Conservation (phyloP, 2,888 invertebrate species). For the Philereme vetulata region DNA sequence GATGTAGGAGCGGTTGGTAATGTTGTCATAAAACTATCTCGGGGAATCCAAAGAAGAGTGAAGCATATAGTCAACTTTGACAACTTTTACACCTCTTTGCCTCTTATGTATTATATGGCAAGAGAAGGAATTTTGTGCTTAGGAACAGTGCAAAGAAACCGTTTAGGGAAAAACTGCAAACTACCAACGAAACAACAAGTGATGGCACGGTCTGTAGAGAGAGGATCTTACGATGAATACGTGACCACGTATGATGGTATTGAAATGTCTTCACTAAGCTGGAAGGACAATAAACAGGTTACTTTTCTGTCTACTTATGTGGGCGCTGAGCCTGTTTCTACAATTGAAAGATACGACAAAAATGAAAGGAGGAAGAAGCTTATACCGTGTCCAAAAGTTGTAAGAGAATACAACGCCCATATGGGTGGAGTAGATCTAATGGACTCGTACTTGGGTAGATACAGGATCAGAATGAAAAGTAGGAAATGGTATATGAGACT, state of each 20-base stretch:
- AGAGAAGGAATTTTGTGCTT: constrained; percentile 6
- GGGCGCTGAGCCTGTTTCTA: constrained; percentile 16
- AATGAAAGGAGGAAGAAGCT: constrained; percentile 11
- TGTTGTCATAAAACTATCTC: no score
- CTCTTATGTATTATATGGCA: constrained; percentile 4
- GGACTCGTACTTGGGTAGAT: no score
- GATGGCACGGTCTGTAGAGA: no score
- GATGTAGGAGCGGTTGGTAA: no score
- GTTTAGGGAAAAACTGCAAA: no score
- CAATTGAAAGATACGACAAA: constrained; percentile 25
- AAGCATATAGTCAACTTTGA: constrained; percentile 6
- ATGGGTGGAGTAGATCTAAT: no score
- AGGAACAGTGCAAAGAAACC: constrained; percentile 5
- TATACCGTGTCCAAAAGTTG: constrained; percentile 23
- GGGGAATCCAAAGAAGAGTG: neutral
- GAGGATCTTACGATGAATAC: constrained; percentile 19
- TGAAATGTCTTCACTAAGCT: constrained; percentile 18
- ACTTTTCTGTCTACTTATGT: constrained; percentile 30
- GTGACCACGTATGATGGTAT: constrained; percentile 25
- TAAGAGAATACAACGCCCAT: constrained; percentile 1
- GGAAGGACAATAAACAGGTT: constrained; percentile 33
- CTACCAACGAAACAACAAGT: no score
- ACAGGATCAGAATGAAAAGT: no score
- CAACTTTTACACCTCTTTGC: constrained; percentile 4
- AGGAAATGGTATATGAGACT: constrained; percentile 15